Evolutionary conservation across 2,113 vertebrate genomes (phyloP), one percentile per base, ranked within the genome.

Genomic region (Tenebrosternarchus preto): DNA sequence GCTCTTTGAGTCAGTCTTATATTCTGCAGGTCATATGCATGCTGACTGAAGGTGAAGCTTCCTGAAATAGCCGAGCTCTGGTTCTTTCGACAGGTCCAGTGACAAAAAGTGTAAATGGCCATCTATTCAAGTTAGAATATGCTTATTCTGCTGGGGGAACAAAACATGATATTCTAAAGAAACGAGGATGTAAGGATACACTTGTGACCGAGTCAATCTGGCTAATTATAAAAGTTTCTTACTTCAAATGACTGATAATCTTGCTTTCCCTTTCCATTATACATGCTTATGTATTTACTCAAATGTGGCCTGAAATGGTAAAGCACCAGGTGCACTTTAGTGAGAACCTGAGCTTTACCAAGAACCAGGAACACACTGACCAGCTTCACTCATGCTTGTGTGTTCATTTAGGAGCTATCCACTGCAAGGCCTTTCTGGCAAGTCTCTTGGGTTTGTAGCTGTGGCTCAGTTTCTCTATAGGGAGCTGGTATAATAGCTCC

Each of bases 401-500:
- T 63, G 29, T 68, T 69, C 72, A 76, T 69, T 81, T 19, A 75
- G 19, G 63, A 63, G 68, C 74, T 68, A 60, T 60, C 72, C 20
- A 20, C 57, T 31, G 72, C 55, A 60, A 5, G 24, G 53, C 27
- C 17, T 20, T 20, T 33, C 29, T 36, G 17, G 33, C 17, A 20
- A 9, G 31, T 20, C 61, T 33, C 15, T 31, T 12, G 16, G 25
- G 25, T 63, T 27, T 63, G 25, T 29, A 12, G 15, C 43, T 50
- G 11, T 9, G 8, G 43, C 11, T 50, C 43, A 50, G 15, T 50
- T 2, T 12, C 43, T 50, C 43, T 15, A 15, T 15, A 9, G 15
- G 43, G 43, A 50, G 43, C 43, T 50, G 43, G 43, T 50, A 50
- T 50, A 50, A 50, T 50, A 50, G 43, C 43, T 50, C 43, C 11